These are phyloP conservation scores for Amblyjoppa proteus DNA, from an alignment of 2,888 invertebrate genomes.

Conservation along the genomic window DNA sequence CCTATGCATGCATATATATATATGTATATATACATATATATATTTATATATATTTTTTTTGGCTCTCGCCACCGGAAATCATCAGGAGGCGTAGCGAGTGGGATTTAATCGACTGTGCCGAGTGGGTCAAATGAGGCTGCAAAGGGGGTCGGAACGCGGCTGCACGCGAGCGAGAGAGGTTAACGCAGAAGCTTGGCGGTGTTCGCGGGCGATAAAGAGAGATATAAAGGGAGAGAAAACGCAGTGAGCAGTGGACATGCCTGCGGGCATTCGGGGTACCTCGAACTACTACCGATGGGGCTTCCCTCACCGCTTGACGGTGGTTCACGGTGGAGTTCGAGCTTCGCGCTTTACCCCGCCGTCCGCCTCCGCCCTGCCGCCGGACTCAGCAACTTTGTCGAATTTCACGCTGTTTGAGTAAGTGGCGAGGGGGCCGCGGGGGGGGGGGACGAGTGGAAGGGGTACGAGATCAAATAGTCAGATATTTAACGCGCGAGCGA, in stretches of 20 bases:
- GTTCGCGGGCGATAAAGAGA: background rate
- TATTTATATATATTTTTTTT: background rate
- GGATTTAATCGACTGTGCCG: conserved; percentile 52
- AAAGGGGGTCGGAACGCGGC: conserved; percentile 47
- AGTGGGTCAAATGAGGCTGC: conserved; percentile 51
- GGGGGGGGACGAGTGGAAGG: conserved; percentile 46
- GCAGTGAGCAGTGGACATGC: conserved; percentile 49
- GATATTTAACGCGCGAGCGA: conserved; percentile 76
- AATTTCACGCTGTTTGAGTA: conserved; percentile 82
- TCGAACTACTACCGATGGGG: background rate
- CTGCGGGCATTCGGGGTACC: conserved; percentile 55
- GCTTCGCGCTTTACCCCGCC: conserved; percentile 23
- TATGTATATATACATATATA: background rate
- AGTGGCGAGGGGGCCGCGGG: conserved; percentile 73
- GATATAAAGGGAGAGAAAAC: conserved; percentile 39
- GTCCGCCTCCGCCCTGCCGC: conserved; percentile 50
- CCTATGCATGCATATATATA: background rate
- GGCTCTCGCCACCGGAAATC: conserved; percentile 30
- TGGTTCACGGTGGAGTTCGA: conserved; percentile 37
- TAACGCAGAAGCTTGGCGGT: conserved; percentile 3
- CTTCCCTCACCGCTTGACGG: background rate
- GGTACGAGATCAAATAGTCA: conserved; percentile 78
- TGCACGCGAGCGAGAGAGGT: conserved; percentile 6
- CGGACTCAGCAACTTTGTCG: conserved; percentile 81
- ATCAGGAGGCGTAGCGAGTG: conserved; percentile 33